Percentiles rank a stretch among this genome's conserved stretches.
phyloP scores from a whole-genome alignment of 2,113 vertebrate genomes.

The Antechinus stuartii region DNA sequence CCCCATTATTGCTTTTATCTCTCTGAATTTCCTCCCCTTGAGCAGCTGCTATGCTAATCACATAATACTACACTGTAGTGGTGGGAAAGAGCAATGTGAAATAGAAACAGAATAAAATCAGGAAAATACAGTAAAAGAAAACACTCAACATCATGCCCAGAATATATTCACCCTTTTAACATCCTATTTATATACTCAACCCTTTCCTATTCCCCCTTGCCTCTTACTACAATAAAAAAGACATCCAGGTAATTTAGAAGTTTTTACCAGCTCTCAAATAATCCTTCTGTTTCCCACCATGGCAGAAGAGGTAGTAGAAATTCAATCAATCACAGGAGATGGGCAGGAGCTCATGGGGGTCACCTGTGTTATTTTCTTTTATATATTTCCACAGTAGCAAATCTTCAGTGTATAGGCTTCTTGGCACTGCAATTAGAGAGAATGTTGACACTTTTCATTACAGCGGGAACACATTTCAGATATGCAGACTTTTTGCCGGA shows the following conservation, averaged over 20 bases:
- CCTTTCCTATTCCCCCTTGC: background rate
- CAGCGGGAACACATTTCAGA: background rate
- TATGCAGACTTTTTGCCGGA: background rate
- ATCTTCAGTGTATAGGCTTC: background rate
- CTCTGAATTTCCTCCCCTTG: background rate
- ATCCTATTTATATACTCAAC: background rate
- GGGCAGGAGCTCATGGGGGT: background rate
- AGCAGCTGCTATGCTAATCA: background rate
- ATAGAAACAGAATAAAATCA: background rate
- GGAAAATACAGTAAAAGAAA: background rate
- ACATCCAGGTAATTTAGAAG: background rate
- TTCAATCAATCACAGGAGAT: background rate
- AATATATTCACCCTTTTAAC: background rate
- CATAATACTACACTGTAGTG: background rate
- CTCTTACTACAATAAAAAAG: background rate
- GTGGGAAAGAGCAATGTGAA: background rate
- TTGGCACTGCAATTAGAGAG: background rate
- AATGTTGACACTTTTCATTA: background rate
- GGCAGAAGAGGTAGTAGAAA: background rate
- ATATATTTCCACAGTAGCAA: background rate
- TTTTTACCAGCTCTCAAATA: background rate
- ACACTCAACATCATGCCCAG: background rate
- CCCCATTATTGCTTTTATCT: background rate
- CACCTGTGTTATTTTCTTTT: background rate
- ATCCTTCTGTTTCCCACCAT: background rate